Base-by-base conservation (phyloP, 2,888 invertebrate species). In the Cosmia trapezina region DNA sequence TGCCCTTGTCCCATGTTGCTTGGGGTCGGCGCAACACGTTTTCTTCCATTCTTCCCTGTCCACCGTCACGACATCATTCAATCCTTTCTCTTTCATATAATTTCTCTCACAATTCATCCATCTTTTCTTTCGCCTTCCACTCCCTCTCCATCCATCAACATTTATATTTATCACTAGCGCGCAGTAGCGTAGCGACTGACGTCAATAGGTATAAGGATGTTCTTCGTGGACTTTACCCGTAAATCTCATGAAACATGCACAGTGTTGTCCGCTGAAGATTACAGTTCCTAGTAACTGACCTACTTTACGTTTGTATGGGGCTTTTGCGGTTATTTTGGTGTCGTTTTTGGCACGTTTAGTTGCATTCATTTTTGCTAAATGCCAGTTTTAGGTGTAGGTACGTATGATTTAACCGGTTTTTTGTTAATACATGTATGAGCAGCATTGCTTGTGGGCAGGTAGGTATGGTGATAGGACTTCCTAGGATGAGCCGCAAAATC, bases 211-310 rank as follows among this genome's bases (percentile, higher is more conserved):
- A 60, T 61, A 63, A 56, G 76, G 60, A 76, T 65, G 11, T 19
- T 54, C 7, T 43, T 61, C 9, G n/a, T 65, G 61, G 70, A 78
- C 61, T 78, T 78, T 78, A 65, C 43, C 43, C 65, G 11, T 62
- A 28, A 62, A 69, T 57, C 53, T 49, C 19, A 53, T 64, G 68
- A 75, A 57, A 53, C 61, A 22, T 6, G 9, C 14, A 49, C 19
- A 37, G n/a, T 53, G n/a, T 49, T 64, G 59, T 56, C 22, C 63
- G 19, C 45, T 60, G 37, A 63, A 80, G 61, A 75, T 80, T 17
- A 37, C 19, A 33, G 33, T 74, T 78, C 45, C 47, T 28, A 56
- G 68, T 61, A 78, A 68, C 56, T 76, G 78, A 56, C 78, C 81
- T 53, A 56, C 5, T 53, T 73, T 60, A 22, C 1, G 4, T 28